These are phyloP conservation scores for Limenitis camilla DNA, from an alignment of 2,888 invertebrate genomes.

Conservation along the genomic window DNA sequence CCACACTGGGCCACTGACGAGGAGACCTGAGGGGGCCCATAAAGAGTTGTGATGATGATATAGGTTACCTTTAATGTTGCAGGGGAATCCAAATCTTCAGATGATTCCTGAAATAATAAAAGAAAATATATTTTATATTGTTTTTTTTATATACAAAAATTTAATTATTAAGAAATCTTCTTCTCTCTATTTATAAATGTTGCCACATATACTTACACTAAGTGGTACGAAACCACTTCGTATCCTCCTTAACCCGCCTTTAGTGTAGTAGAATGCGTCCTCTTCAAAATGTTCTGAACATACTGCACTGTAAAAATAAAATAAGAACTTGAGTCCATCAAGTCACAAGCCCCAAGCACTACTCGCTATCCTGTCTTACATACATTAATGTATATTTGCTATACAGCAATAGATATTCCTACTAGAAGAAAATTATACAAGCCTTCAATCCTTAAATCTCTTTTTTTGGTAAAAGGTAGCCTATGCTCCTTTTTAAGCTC, in stretches of 20 bases:
- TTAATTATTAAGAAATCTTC: no score
- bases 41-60: no score
- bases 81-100: slow-evolving; percentile 42
- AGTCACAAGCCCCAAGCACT: not conserved
- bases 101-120: slow-evolving; percentile 31
- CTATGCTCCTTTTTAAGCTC: no score
- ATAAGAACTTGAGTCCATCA: not conserved
- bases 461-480: no score
- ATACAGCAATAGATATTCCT: no score
- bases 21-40: no score
- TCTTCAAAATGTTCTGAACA: slow-evolving; percentile 56
- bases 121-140: not conserved
- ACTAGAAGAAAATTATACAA: no score
- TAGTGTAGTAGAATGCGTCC: slow-evolving; percentile 50
- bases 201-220: slow-evolving; percentile 2
- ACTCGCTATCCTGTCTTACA: not conserved
- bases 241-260: slow-evolving; percentile 43
- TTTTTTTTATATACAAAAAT: not conserved
- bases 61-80: slow-evolving; percentile 42
- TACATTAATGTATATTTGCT: not conserved
- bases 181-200: not conserved
- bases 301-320: slow-evolving; percentile 33
- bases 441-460: no score
- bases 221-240: slow-evolving; percentile 45
- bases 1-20: no score